Percentiles rank a stretch among this genome's conserved stretches.
phyloP scores from a whole-genome alignment of 53 echinoderm and acorn worm species.

The Luidia sarsii region DNA sequence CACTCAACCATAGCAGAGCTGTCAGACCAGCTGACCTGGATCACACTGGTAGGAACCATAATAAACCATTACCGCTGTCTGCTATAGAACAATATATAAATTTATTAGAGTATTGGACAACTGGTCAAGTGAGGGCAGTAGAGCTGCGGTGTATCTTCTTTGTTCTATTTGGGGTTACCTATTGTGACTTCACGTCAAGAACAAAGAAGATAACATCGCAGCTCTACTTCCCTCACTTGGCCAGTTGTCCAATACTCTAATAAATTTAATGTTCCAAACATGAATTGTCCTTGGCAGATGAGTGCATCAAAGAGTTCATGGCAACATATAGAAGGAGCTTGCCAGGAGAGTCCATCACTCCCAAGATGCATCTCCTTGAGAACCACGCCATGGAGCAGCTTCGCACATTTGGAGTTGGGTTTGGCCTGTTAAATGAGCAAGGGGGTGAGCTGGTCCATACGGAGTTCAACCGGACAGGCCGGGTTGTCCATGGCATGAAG shows the following conservation, averaged over 20 bases:
- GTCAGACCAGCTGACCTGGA: neutral
- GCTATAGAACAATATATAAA: neutral
- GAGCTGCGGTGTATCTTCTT: too few species aligned
- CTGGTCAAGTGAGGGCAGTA: too few species aligned
- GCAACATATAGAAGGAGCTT: conserved; percentile 8
- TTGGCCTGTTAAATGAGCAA: conserved; percentile 50
- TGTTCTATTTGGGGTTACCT: too few species aligned
- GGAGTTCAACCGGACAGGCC: conserved; percentile 8
- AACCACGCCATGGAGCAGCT: conserved; percentile 29
- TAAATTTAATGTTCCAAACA: too few species aligned
- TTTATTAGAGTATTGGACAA: neutral
- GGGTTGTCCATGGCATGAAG: neutral
- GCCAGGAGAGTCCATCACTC: conserved; percentile 24
- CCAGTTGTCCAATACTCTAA: too few species aligned
- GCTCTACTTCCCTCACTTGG: too few species aligned
- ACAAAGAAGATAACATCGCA: too few species aligned
- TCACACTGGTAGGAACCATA: neutral
- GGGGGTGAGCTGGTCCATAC: too few species aligned
- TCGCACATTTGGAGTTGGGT: conserved; percentile 32
- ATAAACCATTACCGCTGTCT: neutral
- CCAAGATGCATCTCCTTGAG: conserved; percentile 60
- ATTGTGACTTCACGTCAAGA: too few species aligned
- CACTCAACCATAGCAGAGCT: neutral
- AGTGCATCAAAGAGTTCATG: conserved; percentile 42
- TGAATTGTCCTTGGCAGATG: conserved; percentile 42